A percentile compares a stretch with the other conserved stretches of the same genome.
phyloP scores from a whole-genome alignment of 2,113 vertebrate species.

The Zosterops hypoxanthus region DNA sequence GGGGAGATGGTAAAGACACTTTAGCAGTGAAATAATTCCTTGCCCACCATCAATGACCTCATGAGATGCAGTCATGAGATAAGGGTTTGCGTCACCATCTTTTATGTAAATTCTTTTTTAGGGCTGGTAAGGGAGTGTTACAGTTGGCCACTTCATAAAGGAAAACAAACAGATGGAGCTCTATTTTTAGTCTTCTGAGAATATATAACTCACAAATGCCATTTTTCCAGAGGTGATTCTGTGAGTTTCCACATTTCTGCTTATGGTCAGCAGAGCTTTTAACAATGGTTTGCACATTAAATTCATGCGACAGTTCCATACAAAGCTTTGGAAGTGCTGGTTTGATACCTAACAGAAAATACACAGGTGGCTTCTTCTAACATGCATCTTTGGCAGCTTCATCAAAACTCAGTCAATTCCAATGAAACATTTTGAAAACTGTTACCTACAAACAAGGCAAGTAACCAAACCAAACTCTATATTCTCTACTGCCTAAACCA shows the following conservation, averaged over 20 bases:
- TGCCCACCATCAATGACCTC: background rate
- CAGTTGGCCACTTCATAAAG: background rate
- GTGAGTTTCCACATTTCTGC: background rate
- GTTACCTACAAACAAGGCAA: background rate
- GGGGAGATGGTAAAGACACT: background rate
- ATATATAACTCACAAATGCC: background rate
- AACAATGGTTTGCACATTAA: background rate
- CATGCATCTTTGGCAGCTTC: background rate
- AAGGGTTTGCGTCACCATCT: background rate
- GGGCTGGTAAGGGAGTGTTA: conserved; percentile 15
- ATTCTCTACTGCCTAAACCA: conserved; percentile 31
- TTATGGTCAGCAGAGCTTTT: background rate
- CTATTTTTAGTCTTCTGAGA: conserved; percentile 25
- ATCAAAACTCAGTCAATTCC: background rate
- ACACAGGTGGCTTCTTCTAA: background rate
- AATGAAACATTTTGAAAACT: background rate
- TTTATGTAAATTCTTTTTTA: conserved; percentile 23
- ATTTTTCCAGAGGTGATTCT: background rate
- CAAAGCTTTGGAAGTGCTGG: background rate
- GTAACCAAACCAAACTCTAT: background rate
- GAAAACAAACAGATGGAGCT: background rate
- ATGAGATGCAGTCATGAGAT: background rate
- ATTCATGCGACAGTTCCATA: background rate
- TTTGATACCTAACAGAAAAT: background rate
- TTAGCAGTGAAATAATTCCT: background rate